phyloP scores from a whole-genome alignment of 2,113 vertebrate species.

The Piprites chloris region DNA sequence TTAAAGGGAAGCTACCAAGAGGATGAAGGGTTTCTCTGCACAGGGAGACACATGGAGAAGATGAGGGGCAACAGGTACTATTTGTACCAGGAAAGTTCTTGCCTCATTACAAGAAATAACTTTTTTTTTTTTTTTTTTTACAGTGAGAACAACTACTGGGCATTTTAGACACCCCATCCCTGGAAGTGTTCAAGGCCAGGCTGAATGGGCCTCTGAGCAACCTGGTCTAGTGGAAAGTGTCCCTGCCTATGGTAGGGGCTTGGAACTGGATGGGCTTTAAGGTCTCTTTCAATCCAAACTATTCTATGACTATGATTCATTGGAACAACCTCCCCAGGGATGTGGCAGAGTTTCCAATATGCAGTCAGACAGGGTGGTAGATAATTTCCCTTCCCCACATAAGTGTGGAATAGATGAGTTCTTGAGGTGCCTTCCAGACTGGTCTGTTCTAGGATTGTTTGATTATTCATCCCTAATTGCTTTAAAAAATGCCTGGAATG shows the following conservation, averaged over 20 bases:
- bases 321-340: background rate
- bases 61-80: no score
- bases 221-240: background rate
- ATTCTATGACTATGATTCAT: background rate
- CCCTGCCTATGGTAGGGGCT: fast-evolving
- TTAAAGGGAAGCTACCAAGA: background rate
- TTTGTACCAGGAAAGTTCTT: background rate
- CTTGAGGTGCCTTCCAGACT: background rate
- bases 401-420: background rate
- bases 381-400: background rate
- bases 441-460: background rate
- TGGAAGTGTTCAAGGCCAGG: background rate
- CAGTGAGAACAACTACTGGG: background rate
- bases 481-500: background rate
- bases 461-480: background rate
- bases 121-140: background rate
- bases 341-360: background rate
- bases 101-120: background rate
- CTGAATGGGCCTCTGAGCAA: background rate
- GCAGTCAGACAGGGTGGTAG: background rate
- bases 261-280: background rate
- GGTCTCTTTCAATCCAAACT: background rate
- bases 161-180: no score
- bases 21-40: fast-evolving
- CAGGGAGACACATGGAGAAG: background rate